phyloP scores from a whole-genome alignment of 2,888 invertebrate species.

The Acrobasis consociella region DNA sequence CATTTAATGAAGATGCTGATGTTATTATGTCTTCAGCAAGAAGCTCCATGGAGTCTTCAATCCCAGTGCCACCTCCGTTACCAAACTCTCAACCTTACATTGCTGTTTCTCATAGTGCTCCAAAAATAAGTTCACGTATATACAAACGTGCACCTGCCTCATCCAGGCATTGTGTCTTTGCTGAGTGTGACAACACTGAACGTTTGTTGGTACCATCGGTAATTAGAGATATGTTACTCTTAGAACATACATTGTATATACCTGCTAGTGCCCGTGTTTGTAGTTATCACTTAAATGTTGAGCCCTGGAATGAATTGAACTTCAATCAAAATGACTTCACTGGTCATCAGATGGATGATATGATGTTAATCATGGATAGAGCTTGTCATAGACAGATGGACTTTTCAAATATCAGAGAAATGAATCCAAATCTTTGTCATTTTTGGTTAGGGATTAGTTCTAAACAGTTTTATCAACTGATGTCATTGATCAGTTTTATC shows the following conservation, averaged over 20 bases:
- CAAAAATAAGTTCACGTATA: too few relatives aligned
- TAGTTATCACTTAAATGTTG: conserved; percentile 4
- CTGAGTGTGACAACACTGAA: conserved; percentile 12
- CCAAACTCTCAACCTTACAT: too few relatives aligned
- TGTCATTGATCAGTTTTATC: too few relatives aligned
- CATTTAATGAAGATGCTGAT: too few relatives aligned
- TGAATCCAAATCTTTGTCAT: conserved; percentile 6
- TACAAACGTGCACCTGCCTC: too few relatives aligned
- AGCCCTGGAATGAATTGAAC: conserved; percentile 8
- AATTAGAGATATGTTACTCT: conserved; percentile 15
- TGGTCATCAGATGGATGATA: conserved; percentile 16
- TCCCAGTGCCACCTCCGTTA: too few relatives aligned
- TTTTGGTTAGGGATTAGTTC: too few relatives aligned
- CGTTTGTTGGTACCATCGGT: conserved; percentile 12
- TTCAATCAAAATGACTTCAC: conserved; percentile 11
- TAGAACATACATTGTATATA: conserved; percentile 17
- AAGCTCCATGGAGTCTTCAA: too few relatives aligned
- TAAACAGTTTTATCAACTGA: too few relatives aligned
- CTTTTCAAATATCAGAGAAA: too few relatives aligned
- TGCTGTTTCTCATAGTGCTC: too few relatives aligned
- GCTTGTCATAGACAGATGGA: conserved; percentile 1
- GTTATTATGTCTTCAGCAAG: too few relatives aligned
- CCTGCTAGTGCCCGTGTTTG: conserved; percentile 18
- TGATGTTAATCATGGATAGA: conserved; percentile 15
- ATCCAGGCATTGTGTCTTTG: conserved; percentile 1